A percentile compares a stretch with the other conserved stretches of the same genome.
These are phyloP conservation scores for Aptenodytes forsteri DNA, from an alignment of 2,113 vertebrate species.

Conservation along the genomic window DNA sequence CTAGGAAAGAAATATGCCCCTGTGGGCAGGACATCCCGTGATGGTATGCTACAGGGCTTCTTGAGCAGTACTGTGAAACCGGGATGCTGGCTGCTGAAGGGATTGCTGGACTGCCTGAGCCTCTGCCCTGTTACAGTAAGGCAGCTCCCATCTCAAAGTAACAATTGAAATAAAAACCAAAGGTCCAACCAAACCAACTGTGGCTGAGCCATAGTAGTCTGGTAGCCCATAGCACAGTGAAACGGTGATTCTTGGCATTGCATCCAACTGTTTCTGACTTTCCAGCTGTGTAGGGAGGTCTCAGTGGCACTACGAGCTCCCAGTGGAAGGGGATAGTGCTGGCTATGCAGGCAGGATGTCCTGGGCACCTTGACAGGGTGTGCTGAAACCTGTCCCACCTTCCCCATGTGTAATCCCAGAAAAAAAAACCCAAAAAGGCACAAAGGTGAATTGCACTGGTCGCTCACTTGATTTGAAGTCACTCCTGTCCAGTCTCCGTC, in stretches of 20 bases:
- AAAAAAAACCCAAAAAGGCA: accelerated
- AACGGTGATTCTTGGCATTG: background rate
- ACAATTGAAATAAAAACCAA: background rate
- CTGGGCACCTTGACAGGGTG: too few relatives aligned
- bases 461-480: background rate
- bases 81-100: background rate
- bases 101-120: background rate
- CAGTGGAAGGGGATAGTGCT: too few relatives aligned
- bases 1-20: background rate
- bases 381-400: background rate
- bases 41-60: background rate
- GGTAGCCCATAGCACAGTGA: accelerated
- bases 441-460: background rate
- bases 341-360: too few relatives aligned
- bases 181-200: background rate
- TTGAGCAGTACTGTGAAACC: background rate
- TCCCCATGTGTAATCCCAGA: too few relatives aligned
- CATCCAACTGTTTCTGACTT: background rate
- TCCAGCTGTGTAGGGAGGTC: background rate
- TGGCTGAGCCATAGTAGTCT: background rate
- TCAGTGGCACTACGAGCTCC: background rate
- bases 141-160: background rate
- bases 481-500: background rate
- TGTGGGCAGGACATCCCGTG: background rate
- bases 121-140: background rate